Evolutionary conservation across 2,888 invertebrate species (phyloP).

Genomic region (Oscheius sp.): DNA sequence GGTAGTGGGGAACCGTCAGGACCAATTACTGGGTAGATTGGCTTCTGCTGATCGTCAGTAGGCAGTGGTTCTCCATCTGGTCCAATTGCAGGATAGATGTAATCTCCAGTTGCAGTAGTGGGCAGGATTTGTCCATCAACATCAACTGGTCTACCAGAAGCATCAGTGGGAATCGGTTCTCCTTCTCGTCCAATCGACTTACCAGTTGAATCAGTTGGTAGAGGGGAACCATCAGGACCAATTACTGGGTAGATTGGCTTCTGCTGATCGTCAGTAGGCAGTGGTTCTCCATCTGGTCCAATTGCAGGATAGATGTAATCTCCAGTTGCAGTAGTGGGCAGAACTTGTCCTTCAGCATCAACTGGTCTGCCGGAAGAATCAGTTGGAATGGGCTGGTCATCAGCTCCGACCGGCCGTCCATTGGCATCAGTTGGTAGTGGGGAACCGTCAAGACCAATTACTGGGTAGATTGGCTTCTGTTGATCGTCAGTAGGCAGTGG

Average conservation of each 20-base stretch:
- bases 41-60: constrained; percentile 39
- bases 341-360: constrained; percentile 19
- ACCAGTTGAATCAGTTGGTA: constrained; percentile 43
- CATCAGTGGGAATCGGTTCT: constrained; percentile 45
- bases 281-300: constrained; percentile 29
- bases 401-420: constrained; percentile 44
- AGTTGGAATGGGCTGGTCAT: constrained; percentile 38
- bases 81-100: constrained; percentile 62
- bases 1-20: constrained; percentile 45
- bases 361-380: constrained; percentile 45
- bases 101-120: constrained; percentile 57
- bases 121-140: constrained; percentile 45
- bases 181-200: constrained; percentile 44
- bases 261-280: constrained; percentile 40
- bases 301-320: constrained; percentile 41
- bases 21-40: constrained; percentile 44
- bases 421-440: constrained; percentile 44
- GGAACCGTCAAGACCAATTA: constrained; percentile 50
- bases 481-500: constrained; percentile 48
- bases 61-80: constrained; percentile 55
- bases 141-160: constrained; percentile 47
- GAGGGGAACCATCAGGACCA: constrained; percentile 44
- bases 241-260: constrained; percentile 53
- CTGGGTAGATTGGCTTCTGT: constrained; percentile 51
- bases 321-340: constrained; percentile 46